phyloP scores from a whole-genome alignment of 2,113 vertebrate species.

The Tautogolabrus adspersus region DNA sequence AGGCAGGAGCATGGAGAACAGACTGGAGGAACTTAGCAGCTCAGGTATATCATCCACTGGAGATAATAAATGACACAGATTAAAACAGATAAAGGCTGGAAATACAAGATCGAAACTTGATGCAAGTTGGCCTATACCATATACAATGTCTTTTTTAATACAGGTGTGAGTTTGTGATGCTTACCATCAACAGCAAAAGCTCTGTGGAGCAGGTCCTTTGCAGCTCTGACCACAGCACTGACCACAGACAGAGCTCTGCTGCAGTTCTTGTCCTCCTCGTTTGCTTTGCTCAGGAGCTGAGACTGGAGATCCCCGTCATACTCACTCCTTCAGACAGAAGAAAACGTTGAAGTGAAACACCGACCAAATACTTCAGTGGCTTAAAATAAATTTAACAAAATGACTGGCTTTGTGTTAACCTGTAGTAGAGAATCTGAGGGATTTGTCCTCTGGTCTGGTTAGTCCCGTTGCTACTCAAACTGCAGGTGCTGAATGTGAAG shows the following conservation, averaged over 20 bases:
- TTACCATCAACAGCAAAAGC: constrained; percentile 98
- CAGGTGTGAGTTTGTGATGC: constrained; percentile 25
- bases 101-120: not conserved
- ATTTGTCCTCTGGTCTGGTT: constrained; percentile 98
- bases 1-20: constrained; percentile 98
- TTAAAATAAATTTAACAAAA: not conserved
- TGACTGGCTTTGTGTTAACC: constrained; percentile 78
- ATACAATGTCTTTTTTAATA: not conserved
- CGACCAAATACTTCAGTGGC: not conserved
- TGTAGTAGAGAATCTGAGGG: constrained; percentile 98
- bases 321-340: constrained; percentile 88
- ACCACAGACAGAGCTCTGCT: constrained; percentile 96
- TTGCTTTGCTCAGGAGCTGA: constrained; percentile 97
- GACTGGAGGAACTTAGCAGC: constrained; percentile 96
- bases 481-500: constrained; percentile 97
- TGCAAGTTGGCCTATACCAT: not conserved
- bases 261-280: constrained; percentile 99
- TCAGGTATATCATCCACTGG: constrained; percentile 98
- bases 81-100: too few relatives aligned
- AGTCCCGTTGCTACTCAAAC: constrained; percentile 98
- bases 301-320: constrained; percentile 98
- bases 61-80: constrained; percentile 53
- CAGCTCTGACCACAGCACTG: constrained; percentile 94
- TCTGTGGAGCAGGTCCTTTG: constrained; percentile 96
- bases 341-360: not conserved